Conservation (phyloP, 1,140 invertebrate genomes). For the Drosophila ogumai region DNA sequence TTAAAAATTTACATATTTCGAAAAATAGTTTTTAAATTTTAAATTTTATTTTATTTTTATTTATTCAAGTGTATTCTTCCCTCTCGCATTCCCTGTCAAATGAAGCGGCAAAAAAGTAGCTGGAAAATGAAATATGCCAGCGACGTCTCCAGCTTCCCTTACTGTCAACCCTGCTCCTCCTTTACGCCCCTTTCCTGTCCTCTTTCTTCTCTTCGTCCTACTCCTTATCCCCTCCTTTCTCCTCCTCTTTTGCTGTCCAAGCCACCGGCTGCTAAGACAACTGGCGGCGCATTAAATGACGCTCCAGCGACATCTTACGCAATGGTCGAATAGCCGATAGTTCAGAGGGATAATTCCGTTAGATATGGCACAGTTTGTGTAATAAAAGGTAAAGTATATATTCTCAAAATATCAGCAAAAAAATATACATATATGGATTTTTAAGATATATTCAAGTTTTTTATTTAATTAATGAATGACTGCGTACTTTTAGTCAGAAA, state of each 20-base stretch:
- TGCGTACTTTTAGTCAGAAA: too few relatives aligned
- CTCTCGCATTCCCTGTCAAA: slow-evolving; percentile 64
- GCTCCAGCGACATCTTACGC: slow-evolving; percentile 82
- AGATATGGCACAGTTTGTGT: slow-evolving; percentile 11
- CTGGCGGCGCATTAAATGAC: slow-evolving; percentile 82
- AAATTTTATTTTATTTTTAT: background rate
- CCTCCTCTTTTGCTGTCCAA: slow-evolving; percentile 1
- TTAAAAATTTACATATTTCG: too few relatives aligned
- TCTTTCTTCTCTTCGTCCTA: background rate
- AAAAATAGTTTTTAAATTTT: too few relatives aligned
- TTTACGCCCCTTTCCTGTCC: too few relatives aligned
- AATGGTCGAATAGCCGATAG: slow-evolving; percentile 61
- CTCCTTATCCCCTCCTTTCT: background rate
- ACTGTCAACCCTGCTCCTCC: slow-evolving; percentile 15
- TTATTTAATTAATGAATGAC: too few relatives aligned
- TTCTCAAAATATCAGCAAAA: background rate
- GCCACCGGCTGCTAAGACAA: slow-evolving; percentile 65
- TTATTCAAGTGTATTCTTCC: background rate
- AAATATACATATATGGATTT: background rate
- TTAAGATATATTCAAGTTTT: too few relatives aligned
- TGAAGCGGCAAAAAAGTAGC: slow-evolving; percentile 84
- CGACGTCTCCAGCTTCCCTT: slow-evolving; percentile 56
- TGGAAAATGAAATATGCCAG: slow-evolving; percentile 82
- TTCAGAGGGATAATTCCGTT: slow-evolving; percentile 5
- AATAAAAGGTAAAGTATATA: too few relatives aligned